Evolutionary conservation across 1,140 invertebrate species (phyloP).

Genomic region (Cheumatopsyche charites): DNA sequence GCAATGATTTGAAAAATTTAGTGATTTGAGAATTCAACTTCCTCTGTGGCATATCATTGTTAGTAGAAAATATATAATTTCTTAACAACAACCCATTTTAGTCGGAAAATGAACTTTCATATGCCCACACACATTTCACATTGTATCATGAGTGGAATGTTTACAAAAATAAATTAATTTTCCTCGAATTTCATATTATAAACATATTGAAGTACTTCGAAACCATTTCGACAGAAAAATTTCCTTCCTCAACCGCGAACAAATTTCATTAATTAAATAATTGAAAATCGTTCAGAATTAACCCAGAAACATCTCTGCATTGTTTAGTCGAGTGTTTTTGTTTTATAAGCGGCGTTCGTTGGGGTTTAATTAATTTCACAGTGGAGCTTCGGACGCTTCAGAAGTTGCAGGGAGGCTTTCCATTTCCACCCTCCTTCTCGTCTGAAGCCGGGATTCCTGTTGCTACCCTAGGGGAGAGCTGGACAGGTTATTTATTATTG

Average conservation of each 20-base stretch:
- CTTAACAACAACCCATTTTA: too few relatives aligned
- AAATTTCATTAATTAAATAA: not conserved
- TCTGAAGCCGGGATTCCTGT: not conserved
- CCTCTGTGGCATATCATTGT: too few relatives aligned
- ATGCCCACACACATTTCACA: too few relatives aligned
- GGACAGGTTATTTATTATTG: slow-evolving; percentile 48
- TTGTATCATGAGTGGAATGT: too few relatives aligned
- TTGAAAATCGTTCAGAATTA: not conserved
- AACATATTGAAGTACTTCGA: too few relatives aligned
- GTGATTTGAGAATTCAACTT: too few relatives aligned
- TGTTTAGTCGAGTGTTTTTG: not conserved
- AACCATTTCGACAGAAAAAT: too few relatives aligned
- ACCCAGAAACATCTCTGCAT: not conserved
- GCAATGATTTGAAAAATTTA: too few relatives aligned
- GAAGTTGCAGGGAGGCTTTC: slow-evolving; percentile 1
- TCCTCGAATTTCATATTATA: too few relatives aligned
- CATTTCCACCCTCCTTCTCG: slow-evolving; percentile 11
- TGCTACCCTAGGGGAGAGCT: slow-evolving; percentile 1
- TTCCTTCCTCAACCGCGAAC: not conserved
- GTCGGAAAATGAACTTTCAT: too few relatives aligned
- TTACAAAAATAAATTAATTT: too few relatives aligned
- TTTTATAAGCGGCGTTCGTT: not conserved
- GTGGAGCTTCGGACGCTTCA: not conserved
- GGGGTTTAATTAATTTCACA: slow-evolving; percentile 35
- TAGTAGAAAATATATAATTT: too few relatives aligned